These are phyloP conservation scores for Dysmachus trigonus DNA, from an alignment of 2,888 invertebrate genomes.

Conservation along the genomic window DNA sequence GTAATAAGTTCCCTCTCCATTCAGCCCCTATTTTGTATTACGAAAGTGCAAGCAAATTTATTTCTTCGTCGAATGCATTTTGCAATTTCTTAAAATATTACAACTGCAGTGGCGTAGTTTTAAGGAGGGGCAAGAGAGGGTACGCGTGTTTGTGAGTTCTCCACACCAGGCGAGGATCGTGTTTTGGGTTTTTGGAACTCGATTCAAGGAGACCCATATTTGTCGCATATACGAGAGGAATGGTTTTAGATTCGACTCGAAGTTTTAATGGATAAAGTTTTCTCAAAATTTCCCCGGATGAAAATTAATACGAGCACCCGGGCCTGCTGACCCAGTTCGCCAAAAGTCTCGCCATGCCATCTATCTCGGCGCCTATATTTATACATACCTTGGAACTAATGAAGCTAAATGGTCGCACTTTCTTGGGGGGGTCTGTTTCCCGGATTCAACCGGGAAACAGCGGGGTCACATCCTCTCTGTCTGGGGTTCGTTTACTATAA, in stretches of 20 bases:
- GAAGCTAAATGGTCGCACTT: not conserved
- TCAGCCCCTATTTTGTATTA: slow-evolving; percentile 24
- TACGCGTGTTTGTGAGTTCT: not conserved
- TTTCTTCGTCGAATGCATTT: slow-evolving; percentile 23
- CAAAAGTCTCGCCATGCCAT: not conserved
- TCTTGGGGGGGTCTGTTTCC: not conserved
- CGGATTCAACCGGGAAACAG: not conserved
- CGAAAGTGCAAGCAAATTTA: slow-evolving; percentile 9
- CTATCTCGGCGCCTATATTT: not conserved
- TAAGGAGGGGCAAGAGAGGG: not conserved
- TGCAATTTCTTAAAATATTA: slow-evolving; percentile 32
- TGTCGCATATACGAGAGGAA: not conserved
- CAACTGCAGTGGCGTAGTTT: not conserved
- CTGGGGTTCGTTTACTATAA: not conserved
- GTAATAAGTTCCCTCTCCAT: slow-evolving; percentile 15
- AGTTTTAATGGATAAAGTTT: slow-evolving; percentile 32
- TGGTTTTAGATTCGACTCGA: not conserved
- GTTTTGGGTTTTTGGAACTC: not conserved
- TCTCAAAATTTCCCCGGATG: not conserved
- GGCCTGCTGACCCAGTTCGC: not conserved
- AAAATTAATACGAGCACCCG: not conserved
- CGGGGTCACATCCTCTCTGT: not conserved
- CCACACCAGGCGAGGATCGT: not conserved
- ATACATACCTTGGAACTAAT: not conserved
- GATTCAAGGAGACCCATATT: not conserved